Base-by-base conservation (phyloP, 2,888 invertebrate species). In the Agrochola macilenta region DNA sequence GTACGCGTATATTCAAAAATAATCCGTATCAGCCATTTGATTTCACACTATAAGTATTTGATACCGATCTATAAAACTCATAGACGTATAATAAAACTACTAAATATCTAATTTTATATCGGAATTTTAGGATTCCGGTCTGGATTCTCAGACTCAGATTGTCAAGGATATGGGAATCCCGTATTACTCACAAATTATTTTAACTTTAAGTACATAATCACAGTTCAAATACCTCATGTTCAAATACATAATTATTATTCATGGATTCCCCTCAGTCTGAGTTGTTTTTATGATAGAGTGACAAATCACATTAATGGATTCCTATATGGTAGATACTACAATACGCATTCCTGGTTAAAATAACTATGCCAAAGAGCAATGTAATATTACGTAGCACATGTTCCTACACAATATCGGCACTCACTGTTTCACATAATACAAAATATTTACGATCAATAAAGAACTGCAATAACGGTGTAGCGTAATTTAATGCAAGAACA, bases 401-500 rank as follows among this genome's bases (percentile, higher is more conserved):
- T 43, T 20, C 63, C 39, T 61, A 43, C 49, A 76, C 46, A 58
- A 58, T 77, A 60, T 58, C 11, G 43, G 30, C 17, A 83, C 30
- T 83, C 57, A 43, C 46, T 43, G 23, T 61, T 49, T 49, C 17
- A 58, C 17, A 17, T 61, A 83, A 54, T 43, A 43, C 57, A 57
- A 83, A 58, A 78, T 63, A 78, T 81, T 80, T 81, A 81, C 54
- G 85, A 66, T 14, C 80, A 71, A 80, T 83, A 60, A 79, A 83
- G 69, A 69, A 54, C 80, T 69, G 65, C 64, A 73, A 52, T 73
- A 60, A 30, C 43, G 20, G n/a, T 58, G 35, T 65, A 84, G 12
- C 39, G 64, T 79, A 57, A 70, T 60, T 60, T 49, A 79, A 84
- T 80, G 80, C 60, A 65, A 57, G 46, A 71, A 60, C 85, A 70